These are phyloP conservation scores for Trachymyrmex cornetzi DNA, from an alignment of 1,140 invertebrate genomes.

Conservation along the genomic window DNA sequence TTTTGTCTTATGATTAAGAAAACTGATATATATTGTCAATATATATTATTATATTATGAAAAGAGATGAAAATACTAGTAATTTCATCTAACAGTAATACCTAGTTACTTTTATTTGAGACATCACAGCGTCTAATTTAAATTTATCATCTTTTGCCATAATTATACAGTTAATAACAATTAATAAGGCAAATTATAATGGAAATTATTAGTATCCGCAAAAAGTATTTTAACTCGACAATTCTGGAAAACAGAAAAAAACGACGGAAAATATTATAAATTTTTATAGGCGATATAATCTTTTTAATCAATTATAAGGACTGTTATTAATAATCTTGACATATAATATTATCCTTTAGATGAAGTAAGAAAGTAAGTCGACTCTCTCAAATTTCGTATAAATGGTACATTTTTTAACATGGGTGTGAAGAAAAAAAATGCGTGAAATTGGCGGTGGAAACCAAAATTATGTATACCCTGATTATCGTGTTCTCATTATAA, in stretches of 20 bases:
- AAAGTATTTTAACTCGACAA: conserved; percentile 21
- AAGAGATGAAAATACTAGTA: neutral
- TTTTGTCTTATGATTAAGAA: conserved; percentile 11
- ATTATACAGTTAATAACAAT: conserved; percentile 16
- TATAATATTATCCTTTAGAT: conserved; percentile 62
- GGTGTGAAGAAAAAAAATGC: conserved; percentile 28
- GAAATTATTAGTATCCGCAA: conserved; percentile 20
- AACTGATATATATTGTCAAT: neutral
- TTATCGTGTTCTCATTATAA: conserved; percentile 11
- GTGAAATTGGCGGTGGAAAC: neutral
- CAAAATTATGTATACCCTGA: conserved; percentile 7
- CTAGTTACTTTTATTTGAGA: neutral
- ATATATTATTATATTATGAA: conserved; percentile 3
- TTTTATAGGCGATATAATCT: conserved; percentile 34
- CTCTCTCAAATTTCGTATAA: conserved; percentile 67
- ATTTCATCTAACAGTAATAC: neutral
- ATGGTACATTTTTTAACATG: conserved; percentile 67
- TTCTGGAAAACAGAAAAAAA: neutral
- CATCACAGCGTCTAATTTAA: neutral
- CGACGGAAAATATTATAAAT: neutral
- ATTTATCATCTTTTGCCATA: neutral
- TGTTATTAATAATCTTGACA: conserved; percentile 42
- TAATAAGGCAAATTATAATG: neutral
- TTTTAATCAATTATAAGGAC: conserved; percentile 45
- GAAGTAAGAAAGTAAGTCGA: conserved; percentile 59